Base-by-base conservation (phyloP, 2,113 vertebrate genomes). In the Pan paniscus region DNA sequence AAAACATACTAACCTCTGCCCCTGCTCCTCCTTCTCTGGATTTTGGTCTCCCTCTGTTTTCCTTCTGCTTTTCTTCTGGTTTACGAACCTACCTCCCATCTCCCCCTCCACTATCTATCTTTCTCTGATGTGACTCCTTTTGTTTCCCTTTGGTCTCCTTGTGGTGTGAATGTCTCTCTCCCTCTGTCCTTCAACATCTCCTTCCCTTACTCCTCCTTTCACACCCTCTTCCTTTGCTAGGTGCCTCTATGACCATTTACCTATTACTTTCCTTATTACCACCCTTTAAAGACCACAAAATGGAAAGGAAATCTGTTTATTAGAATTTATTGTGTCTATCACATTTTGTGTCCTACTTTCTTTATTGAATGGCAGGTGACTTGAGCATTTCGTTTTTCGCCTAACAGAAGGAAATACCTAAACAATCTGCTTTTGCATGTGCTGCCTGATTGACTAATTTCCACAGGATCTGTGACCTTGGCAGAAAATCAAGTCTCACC, bases 391-490 rank as follows among this genome's bases (percentile, higher is more conserved):
- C n/a, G 68, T 57, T 94, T 94, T 95, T 40, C 27, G 67, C 81
- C 88, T 93, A 87, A 89, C 75, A 55, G 40, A 89, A 91, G 43
- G 35, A 89, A 97, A 92, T 78, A 43, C 8, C 68, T 48, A 70
- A 82, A 67, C 11, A 48, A 70, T 79, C 55, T 52, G 55, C 14
- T 72, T 90, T 94, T 67, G 48, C 14, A 6, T n/a, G 11, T 96
- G 18, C 73, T 22, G 10, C 0, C 46, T 40, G 38, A 35, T 35
- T 72, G 17, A 59, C 61, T 94, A 12, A 89, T 92, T 97, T 92
- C 48, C 43, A 27, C 20, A 67, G 3, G 32, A 82, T 79, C 93
- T 80, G 55, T 92, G 72, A 40, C 72, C 50, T 72, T 46, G 78
- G 81, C 38, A 94, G 76, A 90, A 96, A 89, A 78, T 48, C 81